Percentiles rank a stretch among this genome's conserved stretches.
phyloP scores from a whole-genome alignment of 2,888 invertebrate species.

The Allolobophora icterica region DNA sequence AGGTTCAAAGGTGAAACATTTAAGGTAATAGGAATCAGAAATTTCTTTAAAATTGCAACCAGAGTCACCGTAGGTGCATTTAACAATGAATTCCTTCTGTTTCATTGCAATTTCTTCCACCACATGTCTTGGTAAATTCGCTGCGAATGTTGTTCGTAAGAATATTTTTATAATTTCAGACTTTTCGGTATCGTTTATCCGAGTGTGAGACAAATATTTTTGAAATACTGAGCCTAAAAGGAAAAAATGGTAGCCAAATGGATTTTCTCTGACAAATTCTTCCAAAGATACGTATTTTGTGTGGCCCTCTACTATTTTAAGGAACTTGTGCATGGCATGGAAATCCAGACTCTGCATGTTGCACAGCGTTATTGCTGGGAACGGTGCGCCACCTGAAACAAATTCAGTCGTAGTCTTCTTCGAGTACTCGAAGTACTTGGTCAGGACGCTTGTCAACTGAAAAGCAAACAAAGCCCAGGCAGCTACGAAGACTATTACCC shows the following conservation, averaged over 20 bases:
- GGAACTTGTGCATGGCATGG: conserved; percentile 40
- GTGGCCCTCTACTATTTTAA: neutral
- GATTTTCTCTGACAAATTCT: conserved; percentile 38
- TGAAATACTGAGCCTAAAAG: no score
- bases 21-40: conserved; percentile 48
- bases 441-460: conserved; percentile 47
- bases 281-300: neutral
- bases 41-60: conserved; percentile 43
- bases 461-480: conserved; percentile 36
- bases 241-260: neutral
- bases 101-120: conserved; percentile 42
- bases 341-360: conserved; percentile 49
- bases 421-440: conserved; percentile 46
- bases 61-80: conserved; percentile 45
- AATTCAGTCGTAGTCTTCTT: conserved; percentile 50
- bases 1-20: conserved; percentile 46
- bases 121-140: conserved; percentile 42
- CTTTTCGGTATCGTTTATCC: neutral
- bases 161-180: conserved; percentile 27
- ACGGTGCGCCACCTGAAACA: conserved; percentile 46
- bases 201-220: conserved; percentile 27
- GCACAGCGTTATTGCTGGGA: conserved; percentile 48
- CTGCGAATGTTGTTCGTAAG: conserved; percentile 44
- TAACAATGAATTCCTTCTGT: conserved; percentile 46
- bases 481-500: neutral